These are phyloP conservation scores for Rhabdophis nuchalis DNA, from an alignment of 2,797 vertebrate genomes.

Conservation along the genomic window DNA sequence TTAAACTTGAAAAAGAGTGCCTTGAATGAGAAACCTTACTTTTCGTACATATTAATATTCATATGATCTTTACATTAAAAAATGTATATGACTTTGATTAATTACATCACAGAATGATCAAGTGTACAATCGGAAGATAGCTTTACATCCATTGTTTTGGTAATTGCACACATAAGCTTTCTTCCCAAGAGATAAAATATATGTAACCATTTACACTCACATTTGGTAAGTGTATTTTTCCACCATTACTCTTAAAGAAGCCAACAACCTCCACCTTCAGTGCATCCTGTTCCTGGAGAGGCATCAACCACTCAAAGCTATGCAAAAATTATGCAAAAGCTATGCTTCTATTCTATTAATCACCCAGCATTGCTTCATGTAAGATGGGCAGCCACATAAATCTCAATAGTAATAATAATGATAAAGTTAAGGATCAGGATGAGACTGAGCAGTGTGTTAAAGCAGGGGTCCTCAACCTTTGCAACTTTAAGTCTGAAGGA, in stretches of 20 bases:
- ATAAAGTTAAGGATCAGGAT: not conserved
- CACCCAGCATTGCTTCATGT: not conserved
- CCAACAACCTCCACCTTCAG: not conserved
- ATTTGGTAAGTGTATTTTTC: not conserved
- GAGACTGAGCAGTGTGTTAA: not conserved
- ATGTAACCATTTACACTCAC: not conserved
- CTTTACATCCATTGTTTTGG: not conserved
- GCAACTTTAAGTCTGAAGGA: no score
- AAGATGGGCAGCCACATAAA: not conserved
- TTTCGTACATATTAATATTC: not conserved
- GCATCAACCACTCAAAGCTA: not conserved
- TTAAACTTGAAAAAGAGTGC: not conserved
- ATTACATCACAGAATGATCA: not conserved
- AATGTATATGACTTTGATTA: not conserved
- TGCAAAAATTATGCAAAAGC: no score
- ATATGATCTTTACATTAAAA: not conserved
- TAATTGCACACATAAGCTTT: not conserved
- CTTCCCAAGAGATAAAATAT: not conserved
- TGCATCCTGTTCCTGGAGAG: not conserved
- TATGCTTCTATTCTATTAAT: not conserved
- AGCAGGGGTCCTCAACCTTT: no score
- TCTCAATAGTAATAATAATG: not conserved
- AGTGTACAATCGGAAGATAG: not conserved
- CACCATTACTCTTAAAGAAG: not conserved
- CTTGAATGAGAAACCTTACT: not conserved